Base-by-base conservation (phyloP, 2,113 vertebrate genomes). In the Talpa occidentalis region DNA sequence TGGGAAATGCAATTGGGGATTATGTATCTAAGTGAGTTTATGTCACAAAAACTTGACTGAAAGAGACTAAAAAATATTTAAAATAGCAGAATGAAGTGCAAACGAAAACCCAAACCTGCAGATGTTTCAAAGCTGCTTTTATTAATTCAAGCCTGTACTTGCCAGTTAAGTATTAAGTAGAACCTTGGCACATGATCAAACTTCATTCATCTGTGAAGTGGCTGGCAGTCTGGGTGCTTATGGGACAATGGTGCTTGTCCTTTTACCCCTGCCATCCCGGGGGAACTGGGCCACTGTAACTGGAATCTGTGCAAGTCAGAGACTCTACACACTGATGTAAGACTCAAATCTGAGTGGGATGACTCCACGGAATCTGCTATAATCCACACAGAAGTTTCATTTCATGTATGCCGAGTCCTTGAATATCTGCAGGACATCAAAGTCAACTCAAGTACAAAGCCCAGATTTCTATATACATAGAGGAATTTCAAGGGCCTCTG, bases 71-170 rank as follows among this genome's bases (percentile, higher is more conserved):
- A 81, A 74, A 82, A 67, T 66, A 10, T 52, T 10, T 72, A 66
- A 82, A 26, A 22, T 40, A 78, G 24, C 47, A 54, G 76, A 77
- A 35, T 12, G 15, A 83, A 88, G 47, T 21, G 35, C 59, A 92
- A 83, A n/a, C 37, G 12, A 60, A 89, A 94, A 35, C 62, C 5
- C 21, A 62, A 80, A 72, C 56, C 78, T 44, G 21, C 35, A 60
- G 22, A 30, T 44, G 15, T 90, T 69, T 88, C 30, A 49, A 11
- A 28, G 56, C 26, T 84, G 47, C 67, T 70, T 73, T 67, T 80
- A 86, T 70, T 59, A 59, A 88, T 54, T 79, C 64, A 81, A 94
- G 52, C 52, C 66, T 79, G 66, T 15, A 26, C 64, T 56, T 88
- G 83, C 28, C 42, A 11, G 21, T 72, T 6, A 67, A n/a, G 14